These are phyloP conservation scores for Heptranchias perlo DNA, from an alignment of 2,113 vertebrate species.

Conservation along the genomic window DNA sequence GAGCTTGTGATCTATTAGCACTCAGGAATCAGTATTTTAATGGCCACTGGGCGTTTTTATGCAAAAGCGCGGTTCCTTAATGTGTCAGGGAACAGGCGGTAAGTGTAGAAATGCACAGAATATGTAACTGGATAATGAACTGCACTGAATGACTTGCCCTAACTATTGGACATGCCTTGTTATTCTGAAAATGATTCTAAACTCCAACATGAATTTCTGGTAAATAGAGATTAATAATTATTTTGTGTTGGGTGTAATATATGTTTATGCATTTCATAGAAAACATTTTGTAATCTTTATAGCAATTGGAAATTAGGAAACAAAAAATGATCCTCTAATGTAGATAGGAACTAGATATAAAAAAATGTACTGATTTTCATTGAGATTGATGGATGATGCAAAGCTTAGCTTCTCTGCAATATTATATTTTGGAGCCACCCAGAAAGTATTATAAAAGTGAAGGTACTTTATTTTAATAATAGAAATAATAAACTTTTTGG, in stretches of 20 bases:
- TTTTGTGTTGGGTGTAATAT: not conserved
- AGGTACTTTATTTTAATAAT: not conserved
- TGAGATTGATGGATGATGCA: not conserved
- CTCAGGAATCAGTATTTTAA: no score
- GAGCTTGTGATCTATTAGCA: no score
- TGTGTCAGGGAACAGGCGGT: not conserved
- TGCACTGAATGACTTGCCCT: not conserved
- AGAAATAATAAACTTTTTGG: not conserved
- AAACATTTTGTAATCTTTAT: not conserved
- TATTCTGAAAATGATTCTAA: not conserved
- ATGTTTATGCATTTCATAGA: not conserved
- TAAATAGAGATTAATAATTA: not conserved
- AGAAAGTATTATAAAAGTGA: not conserved
- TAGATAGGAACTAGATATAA: not conserved
- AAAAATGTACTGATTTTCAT: not conserved
- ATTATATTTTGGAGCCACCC: not conserved
- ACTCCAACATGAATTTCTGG: not conserved
- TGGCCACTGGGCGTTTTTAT: not conserved
- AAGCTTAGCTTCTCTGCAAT: not conserved
- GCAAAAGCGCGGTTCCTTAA: not conserved
- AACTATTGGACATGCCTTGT: not conserved
- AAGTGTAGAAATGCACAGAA: not conserved
- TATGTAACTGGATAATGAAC: not conserved
- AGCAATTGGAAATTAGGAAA: not conserved
- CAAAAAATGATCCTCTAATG: not conserved